phyloP scores from a whole-genome alignment of 2,113 vertebrate genomes.

The Pseudonaja textilis region DNA sequence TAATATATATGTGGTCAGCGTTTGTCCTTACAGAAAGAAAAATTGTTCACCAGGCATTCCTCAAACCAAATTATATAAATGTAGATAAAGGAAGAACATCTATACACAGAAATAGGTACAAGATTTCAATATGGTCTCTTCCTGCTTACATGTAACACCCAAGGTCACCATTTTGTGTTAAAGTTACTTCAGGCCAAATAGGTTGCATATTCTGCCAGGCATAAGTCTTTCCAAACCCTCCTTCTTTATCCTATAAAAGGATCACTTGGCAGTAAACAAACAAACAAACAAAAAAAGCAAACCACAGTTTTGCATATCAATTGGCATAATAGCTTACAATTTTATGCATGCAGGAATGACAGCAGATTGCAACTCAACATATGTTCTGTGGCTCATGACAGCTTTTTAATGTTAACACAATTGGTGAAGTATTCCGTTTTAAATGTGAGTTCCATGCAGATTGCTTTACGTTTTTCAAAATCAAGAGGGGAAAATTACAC shows the following conservation, averaged over 20 bases:
- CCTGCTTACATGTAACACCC: conserved; percentile 34
- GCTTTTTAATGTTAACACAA: conserved; percentile 38
- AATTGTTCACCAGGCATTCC: background rate
- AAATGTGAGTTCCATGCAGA: conserved; percentile 54
- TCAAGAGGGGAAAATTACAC: conserved; percentile 57
- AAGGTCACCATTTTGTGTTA: conserved; percentile 48
- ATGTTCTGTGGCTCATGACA: conserved; percentile 52
- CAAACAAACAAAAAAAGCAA: conserved; percentile 60
- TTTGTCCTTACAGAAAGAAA: background rate
- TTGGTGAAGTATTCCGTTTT: conserved; percentile 52
- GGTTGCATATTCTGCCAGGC: conserved; percentile 37
- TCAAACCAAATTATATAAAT: background rate
- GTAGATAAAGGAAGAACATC: background rate
- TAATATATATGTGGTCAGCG: background rate
- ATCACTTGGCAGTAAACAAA: conserved; percentile 61
- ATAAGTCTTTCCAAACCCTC: conserved; percentile 51
- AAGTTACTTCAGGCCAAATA: conserved; percentile 60
- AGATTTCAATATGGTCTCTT: background rate
- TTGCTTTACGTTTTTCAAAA: conserved; percentile 64
- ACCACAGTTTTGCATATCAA: conserved; percentile 67
- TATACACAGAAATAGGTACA: background rate
- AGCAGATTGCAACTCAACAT: conserved; percentile 60
- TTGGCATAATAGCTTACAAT: conserved; percentile 65
- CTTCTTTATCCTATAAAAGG: conserved; percentile 58
- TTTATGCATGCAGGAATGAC: conserved; percentile 50